Evolutionary conservation across 2,888 invertebrate species (phyloP).

Genomic region (Rhimphoctona megacephalus): DNA sequence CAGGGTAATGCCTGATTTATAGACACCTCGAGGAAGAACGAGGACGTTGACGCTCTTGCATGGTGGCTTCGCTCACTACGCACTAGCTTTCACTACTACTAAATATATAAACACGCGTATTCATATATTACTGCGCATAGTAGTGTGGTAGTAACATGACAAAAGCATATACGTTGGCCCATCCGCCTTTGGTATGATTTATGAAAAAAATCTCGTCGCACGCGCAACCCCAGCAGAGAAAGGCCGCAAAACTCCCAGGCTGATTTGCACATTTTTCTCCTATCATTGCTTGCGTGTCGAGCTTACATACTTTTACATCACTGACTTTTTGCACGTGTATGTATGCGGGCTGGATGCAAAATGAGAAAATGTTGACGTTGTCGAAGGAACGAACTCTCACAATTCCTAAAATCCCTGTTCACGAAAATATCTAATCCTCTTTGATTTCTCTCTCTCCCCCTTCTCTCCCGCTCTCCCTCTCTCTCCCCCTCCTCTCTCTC

Average conservation of each 20-base stretch:
- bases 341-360: neutral
- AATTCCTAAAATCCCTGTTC: neutral
- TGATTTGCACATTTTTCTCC: conserved; percentile 58
- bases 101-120: neutral
- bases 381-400: neutral
- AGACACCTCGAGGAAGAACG: conserved; percentile 62
- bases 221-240: neutral
- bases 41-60: conserved; percentile 41
- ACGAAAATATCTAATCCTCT: neutral
- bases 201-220: conserved; percentile 49
- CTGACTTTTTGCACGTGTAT: neutral
- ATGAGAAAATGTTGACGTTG: neutral
- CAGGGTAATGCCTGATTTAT: conserved; percentile 70
- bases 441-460: neutral
- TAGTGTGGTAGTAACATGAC: conserved; percentile 28
- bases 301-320: neutral
- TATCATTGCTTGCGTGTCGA: neutral
- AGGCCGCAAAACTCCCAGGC: conserved; percentile 16
- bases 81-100: neutral
- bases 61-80: neutral
- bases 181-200: conserved; percentile 62
- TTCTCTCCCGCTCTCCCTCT: neutral
- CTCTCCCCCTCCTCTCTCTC: no score
- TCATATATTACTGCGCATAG: neutral
- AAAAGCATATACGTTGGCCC: conserved; percentile 44